phyloP scores from a whole-genome alignment of 2,113 vertebrate species.

The Pterocles gutturalis region DNA sequence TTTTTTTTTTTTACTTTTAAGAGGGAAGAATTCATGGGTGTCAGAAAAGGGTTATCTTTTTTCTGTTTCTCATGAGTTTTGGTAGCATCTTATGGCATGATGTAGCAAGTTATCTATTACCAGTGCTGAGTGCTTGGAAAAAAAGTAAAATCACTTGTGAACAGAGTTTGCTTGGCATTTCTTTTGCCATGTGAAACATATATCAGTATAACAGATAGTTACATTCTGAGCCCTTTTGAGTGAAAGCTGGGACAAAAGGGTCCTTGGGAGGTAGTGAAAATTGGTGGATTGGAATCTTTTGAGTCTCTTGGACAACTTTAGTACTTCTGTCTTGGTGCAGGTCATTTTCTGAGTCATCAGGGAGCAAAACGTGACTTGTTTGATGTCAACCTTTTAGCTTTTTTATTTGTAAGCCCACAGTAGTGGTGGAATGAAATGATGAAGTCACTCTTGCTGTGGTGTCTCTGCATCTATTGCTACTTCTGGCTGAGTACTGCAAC shows the following conservation, averaged over 20 bases:
- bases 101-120: background rate
- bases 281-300: background rate
- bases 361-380: background rate
- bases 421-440: background rate
- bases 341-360: background rate
- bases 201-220: background rate
- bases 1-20: background rate
- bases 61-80: background rate
- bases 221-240: background rate
- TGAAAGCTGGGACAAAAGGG: background rate
- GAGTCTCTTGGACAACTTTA: background rate
- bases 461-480: background rate
- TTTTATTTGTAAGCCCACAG: background rate
- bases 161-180: background rate
- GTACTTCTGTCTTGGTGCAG: background rate
- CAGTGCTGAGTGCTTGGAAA: background rate
- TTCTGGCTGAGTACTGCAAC: background rate
- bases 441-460: background rate
- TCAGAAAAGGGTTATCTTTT: background rate
- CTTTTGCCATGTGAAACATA: background rate
- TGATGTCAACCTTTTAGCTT: background rate
- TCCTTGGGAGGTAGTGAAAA: background rate
- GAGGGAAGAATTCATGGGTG: background rate
- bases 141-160: background rate
- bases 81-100: background rate